Percentiles rank a stretch among this genome's conserved stretches.
phyloP scores from a whole-genome alignment of 2,113 vertebrate species.

The Dolichotis patagonum region DNA sequence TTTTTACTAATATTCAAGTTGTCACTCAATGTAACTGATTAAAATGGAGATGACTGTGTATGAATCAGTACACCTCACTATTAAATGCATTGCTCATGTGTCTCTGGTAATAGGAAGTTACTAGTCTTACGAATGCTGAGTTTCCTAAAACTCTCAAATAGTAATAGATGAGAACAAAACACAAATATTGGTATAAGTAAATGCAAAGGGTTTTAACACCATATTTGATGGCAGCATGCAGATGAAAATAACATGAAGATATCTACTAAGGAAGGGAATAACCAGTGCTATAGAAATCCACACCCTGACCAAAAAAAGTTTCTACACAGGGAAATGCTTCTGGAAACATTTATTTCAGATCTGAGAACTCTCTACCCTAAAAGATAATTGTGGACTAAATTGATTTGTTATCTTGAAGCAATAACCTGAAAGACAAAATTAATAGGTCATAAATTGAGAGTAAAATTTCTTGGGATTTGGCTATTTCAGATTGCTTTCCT shows the following conservation, averaged over 20 bases:
- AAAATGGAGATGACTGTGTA: constrained; percentile 9
- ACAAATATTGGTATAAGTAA: background rate
- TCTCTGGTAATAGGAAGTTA: constrained; percentile 3
- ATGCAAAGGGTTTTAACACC: background rate
- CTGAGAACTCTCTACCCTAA: background rate
- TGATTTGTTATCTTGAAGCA: background rate
- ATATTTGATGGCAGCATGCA: background rate
- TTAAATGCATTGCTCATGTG: background rate
- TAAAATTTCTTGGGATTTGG: background rate
- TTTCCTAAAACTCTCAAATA: constrained; percentile 22
- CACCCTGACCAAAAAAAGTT: background rate
- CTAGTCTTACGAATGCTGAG: background rate
- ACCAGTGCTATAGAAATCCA: background rate
- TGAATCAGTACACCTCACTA: background rate
- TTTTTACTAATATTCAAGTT: background rate
- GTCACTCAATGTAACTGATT: background rate
- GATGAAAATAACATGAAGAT: background rate
- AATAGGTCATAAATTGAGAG: background rate
- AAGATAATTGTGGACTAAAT: background rate
- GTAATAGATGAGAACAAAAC: background rate
- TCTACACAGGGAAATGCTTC: background rate
- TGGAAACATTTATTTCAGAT: constrained; percentile 14
- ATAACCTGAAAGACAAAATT: background rate
- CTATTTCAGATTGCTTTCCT: constrained; percentile 12
- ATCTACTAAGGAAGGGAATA: background rate